Evolutionary conservation across 2,888 invertebrate genomes (phyloP).

Genomic region (Chromoteleia sp.): DNA sequence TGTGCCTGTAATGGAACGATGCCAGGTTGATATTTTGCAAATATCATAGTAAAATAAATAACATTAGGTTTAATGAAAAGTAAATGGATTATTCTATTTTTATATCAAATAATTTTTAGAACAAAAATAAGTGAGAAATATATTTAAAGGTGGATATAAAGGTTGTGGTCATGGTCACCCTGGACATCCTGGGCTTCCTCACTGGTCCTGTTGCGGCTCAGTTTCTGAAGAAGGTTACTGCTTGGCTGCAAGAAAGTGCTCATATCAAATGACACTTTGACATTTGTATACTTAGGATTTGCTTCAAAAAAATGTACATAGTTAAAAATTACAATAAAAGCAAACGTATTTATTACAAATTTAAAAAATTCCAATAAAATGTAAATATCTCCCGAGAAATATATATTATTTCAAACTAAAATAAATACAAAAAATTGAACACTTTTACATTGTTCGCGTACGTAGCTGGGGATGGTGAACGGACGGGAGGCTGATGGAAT

Average conservation of each 20-base stretch:
- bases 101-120: too few species aligned
- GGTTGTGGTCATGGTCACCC: constrained; percentile 93
- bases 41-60: too few species aligned
- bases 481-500: too few species aligned
- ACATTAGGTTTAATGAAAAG: too few species aligned
- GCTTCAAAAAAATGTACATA: constrained; percentile 15
- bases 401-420: too few species aligned
- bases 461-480: too few species aligned
- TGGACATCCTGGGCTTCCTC: constrained; percentile 91
- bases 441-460: too few species aligned
- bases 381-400: too few species aligned
- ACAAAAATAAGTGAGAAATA: background rate
- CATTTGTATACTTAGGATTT: background rate
- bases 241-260: constrained; percentile 72
- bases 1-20: constrained; percentile 91
- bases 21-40: constrained; percentile 86
- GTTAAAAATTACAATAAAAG: constrained; percentile 30
- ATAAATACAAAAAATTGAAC: too few species aligned
- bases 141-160: constrained; percentile 82
- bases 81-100: too few species aligned
- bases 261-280: constrained; percentile 76
- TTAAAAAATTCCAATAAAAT: too few species aligned
- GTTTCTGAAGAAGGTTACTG: constrained; percentile 78
- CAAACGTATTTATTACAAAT: constrained; percentile 37
- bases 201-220: constrained; percentile 93